Evolutionary conservation across 2,113 vertebrate genomes (phyloP), one percentile per base, ranked within the genome.

Genomic region (Loxodonta africana): DNA sequence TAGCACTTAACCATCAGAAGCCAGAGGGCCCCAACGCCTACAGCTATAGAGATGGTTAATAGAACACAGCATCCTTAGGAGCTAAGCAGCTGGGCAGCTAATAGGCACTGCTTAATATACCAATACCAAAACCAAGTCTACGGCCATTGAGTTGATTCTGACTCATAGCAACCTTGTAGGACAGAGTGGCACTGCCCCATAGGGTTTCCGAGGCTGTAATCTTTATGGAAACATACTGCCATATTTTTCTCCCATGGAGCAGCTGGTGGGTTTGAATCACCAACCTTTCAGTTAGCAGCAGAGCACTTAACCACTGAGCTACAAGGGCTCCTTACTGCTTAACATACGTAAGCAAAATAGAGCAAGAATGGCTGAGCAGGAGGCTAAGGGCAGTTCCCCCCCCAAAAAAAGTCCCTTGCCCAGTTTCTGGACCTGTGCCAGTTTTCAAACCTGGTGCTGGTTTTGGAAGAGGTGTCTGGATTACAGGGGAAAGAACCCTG

Each of bases 371-470:
- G 25, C 77, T 20, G 46, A 90, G 10, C 3, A 8, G 65, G 62
- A 83, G 14, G 17, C 62, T 97, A 76, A 95, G 86, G 23, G 90
- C 65, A 95, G 89, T 90, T 81, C 60, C 9, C 48, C 33, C 5
- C 9, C 48, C 33, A 3, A 2, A 41, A 20, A 37, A 41, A 65
- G 60, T 74, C 63, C 81, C 33, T 67, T 91, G 65, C 46, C 33
- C 41, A 51, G 23, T 53, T 83, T 78, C 71, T 88, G 62, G 18
- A 83, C 73, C 41, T 65, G 63, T 83, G 60, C 7, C 3, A 74
- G 21, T 89, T 81, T 85, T 84, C 21, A 53, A 30, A 95, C 26
- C 77, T 83, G 37, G 78, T 73, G 37, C 37, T 25, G 37, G 28
- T 23, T 83, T 60, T 69, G 73, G 69, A 77, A 91, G 44, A 46